Evolutionary conservation across 2,113 vertebrate genomes (phyloP).

Genomic region (Chaetorhynchus papuensis): DNA sequence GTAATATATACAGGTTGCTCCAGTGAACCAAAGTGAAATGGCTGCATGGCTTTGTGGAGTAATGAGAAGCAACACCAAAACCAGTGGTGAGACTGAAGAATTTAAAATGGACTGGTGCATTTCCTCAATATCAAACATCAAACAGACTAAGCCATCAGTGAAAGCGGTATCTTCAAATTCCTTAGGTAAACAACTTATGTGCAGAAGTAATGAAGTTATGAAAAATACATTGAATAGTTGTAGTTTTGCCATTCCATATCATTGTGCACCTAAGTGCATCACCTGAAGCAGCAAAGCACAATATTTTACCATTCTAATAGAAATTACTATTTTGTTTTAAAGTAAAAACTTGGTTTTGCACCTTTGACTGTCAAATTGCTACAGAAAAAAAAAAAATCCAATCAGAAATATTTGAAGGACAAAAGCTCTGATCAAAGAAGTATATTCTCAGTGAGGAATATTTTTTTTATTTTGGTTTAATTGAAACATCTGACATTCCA

Average conservation of each 20-base stretch:
- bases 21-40: background rate
- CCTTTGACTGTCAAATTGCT: background rate
- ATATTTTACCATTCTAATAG: background rate
- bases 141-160: background rate
- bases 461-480: background rate
- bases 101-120: background rate
- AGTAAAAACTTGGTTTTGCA: background rate
- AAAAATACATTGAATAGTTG: background rate
- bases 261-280: fast-evolving
- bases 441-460: fast-evolving
- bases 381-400: background rate
- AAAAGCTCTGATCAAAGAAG: background rate
- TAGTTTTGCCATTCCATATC: background rate
- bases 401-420: background rate
- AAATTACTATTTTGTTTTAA: background rate
- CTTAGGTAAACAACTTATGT: background rate
- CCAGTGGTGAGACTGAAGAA: background rate
- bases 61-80: background rate
- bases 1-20: background rate
- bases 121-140: background rate
- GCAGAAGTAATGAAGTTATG: background rate
- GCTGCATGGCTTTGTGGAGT: background rate
- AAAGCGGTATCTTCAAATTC: background rate
- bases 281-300: background rate
- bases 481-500: background rate